Conservation (phyloP, 2,888 invertebrate species). For the Pachydiplax longipennis region DNA sequence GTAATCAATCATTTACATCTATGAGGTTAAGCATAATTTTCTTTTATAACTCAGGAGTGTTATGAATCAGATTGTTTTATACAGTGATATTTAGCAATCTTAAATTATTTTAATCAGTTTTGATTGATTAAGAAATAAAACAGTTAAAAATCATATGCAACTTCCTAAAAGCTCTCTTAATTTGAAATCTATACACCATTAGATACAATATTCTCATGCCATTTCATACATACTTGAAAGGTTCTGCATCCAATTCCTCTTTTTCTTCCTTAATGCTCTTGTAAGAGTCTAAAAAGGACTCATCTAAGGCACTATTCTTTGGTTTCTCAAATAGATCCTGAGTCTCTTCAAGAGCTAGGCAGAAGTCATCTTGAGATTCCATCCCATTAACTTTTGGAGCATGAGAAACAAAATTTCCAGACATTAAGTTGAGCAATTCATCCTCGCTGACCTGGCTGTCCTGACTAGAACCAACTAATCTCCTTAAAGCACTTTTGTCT, state of each 20-base stretch:
- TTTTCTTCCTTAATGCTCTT: constrained; percentile 47
- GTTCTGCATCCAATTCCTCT: not conserved
- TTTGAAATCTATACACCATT: too few species aligned
- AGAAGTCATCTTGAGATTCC: not conserved
- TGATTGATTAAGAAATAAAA: too few species aligned
- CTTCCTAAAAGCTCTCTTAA: too few species aligned
- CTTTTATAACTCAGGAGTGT: too few species aligned
- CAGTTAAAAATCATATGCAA: too few species aligned
- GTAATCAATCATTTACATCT: too few species aligned
- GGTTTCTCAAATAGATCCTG: constrained; percentile 53
- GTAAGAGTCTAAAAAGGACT: not conserved
- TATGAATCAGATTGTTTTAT: too few species aligned
- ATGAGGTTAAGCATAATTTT: too few species aligned
- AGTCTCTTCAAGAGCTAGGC: constrained; percentile 2
- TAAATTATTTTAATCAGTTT: too few species aligned
- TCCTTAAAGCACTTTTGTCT: constrained; percentile 15
- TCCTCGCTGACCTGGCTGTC: not conserved
- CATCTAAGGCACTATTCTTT: constrained; percentile 52
- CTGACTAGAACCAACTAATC: not conserved
- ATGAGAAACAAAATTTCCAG: constrained; percentile 4
- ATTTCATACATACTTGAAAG: not conserved
- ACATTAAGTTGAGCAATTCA: constrained; percentile 36
- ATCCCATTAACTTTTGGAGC: not conserved
- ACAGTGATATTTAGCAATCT: too few species aligned
- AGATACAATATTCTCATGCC: too few species aligned